Percentiles rank a stretch among this genome's conserved stretches.
These are phyloP conservation scores for Brachyhypopomus gauderio DNA, from an alignment of 2,113 vertebrate genomes.

Conservation along the genomic window DNA sequence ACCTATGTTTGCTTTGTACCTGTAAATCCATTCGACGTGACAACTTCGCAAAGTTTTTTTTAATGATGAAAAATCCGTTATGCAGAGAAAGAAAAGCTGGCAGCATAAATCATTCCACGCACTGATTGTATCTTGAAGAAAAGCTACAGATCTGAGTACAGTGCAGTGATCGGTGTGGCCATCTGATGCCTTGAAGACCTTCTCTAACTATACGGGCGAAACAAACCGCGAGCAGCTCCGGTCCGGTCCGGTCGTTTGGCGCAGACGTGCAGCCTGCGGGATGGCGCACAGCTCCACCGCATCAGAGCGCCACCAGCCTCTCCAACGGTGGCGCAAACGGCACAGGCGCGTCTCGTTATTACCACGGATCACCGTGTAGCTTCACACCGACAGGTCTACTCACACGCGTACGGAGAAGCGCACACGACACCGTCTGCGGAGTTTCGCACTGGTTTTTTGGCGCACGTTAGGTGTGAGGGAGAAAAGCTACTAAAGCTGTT, in stretches of 20 bases:
- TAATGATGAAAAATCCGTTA: constrained; percentile 50
- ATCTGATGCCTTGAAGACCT: constrained; percentile 12
- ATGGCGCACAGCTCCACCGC: constrained; percentile 61
- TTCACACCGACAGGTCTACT: no score
- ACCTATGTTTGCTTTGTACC: constrained; percentile 34
- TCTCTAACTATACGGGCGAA: no score
- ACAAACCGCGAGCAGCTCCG: constrained; percentile 6
- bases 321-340: constrained; percentile 13
- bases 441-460: no score
- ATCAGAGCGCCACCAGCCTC: constrained; percentile 55
- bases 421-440: no score
- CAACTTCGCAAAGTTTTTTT: neutral
- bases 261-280: constrained; percentile 55
- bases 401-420: no score
- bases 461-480: no score
- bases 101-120: constrained; percentile 27
- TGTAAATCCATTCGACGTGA: constrained; percentile 62
- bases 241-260: constrained; percentile 37
- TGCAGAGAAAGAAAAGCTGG: constrained; percentile 28
- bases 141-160: no score
- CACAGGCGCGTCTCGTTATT: no score
- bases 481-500: no score
- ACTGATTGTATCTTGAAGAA: neutral
- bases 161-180: constrained; percentile 5
- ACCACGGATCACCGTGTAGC: no score